A percentile compares a stretch with the other conserved stretches of the same genome.
phyloP scores from a whole-genome alignment of 2,888 invertebrate genomes.

The Pasiphila rectangulata region DNA sequence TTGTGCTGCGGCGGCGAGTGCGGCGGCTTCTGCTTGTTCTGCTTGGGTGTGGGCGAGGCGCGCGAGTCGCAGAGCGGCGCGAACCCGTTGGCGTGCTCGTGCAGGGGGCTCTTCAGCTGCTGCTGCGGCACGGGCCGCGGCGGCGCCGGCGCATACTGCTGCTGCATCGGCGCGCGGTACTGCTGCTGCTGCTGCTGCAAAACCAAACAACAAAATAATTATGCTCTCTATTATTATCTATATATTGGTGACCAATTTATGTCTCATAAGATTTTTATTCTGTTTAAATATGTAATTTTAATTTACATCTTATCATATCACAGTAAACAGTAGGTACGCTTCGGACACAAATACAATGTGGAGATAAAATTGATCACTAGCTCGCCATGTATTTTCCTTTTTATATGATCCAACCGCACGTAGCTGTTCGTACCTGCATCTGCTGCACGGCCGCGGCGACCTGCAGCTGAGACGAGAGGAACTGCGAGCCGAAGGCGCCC shows the following conservation, averaged over 20 bases:
- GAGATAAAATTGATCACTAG: no score
- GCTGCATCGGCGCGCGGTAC: constrained; percentile 71
- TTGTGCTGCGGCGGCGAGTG: constrained; percentile 77
- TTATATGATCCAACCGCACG: no score
- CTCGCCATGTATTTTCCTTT: no score
- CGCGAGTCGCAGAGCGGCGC: constrained; percentile 83
- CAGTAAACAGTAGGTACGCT: no score
- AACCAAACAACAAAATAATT: no score
- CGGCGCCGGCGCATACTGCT: constrained; percentile 68
- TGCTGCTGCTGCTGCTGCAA: constrained; percentile 73
- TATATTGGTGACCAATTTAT: no score
- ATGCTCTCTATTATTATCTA: no score
- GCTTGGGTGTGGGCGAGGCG: constrained; percentile 76
- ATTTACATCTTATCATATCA: no score
- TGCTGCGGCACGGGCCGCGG: constrained; percentile 67
- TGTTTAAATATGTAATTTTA: no score
- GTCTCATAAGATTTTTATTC: no score
- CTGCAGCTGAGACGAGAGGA: constrained; percentile 70
- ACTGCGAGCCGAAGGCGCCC: constrained; percentile 71
- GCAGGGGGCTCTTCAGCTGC: constrained; percentile 81
- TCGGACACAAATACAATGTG: no score
- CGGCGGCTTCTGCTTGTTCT: constrained; percentile 61
- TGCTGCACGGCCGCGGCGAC: constrained; percentile 75
- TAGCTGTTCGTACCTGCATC: constrained; percentile 78
- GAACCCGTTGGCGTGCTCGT: constrained; percentile 75